phyloP scores from a whole-genome alignment of 2,888 invertebrate genomes.

The Drosophila nr. medialis region DNA sequence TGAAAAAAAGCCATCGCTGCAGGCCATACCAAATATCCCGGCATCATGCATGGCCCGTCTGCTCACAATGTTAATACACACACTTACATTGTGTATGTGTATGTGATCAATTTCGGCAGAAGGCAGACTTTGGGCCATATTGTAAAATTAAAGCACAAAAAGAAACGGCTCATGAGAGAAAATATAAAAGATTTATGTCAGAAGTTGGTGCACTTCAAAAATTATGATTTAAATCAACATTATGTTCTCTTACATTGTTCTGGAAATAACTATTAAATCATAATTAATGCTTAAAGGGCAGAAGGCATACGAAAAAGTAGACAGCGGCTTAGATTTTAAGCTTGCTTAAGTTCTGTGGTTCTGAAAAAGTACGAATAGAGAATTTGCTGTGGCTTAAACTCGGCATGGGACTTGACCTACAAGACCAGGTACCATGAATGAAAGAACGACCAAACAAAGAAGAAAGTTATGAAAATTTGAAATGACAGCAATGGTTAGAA shows the following conservation, averaged over 20 bases:
- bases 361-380: too few relatives aligned
- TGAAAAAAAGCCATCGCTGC: constrained; percentile 67
- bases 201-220: background rate
- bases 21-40: constrained; percentile 53
- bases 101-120: constrained; percentile 46
- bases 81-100: constrained; percentile 5
- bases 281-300: background rate
- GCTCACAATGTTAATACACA: constrained; percentile 20
- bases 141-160: constrained; percentile 46
- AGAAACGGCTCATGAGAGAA: background rate
- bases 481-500: background rate
- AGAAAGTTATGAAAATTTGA: constrained; percentile 2
- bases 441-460: background rate
- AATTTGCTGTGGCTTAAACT: background rate
- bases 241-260: background rate
- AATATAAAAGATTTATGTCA: background rate
- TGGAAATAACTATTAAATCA: background rate
- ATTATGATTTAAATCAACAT: background rate
- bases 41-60: constrained; percentile 41
- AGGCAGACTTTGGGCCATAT: constrained; percentile 41
- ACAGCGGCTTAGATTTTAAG: background rate
- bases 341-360: background rate
- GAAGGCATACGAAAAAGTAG: background rate
- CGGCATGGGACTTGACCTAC: background rate
- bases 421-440: background rate